Base-by-base conservation (phyloP, 92 coral and sea anemone genomes). In the Phenganax subtilis region DNA sequence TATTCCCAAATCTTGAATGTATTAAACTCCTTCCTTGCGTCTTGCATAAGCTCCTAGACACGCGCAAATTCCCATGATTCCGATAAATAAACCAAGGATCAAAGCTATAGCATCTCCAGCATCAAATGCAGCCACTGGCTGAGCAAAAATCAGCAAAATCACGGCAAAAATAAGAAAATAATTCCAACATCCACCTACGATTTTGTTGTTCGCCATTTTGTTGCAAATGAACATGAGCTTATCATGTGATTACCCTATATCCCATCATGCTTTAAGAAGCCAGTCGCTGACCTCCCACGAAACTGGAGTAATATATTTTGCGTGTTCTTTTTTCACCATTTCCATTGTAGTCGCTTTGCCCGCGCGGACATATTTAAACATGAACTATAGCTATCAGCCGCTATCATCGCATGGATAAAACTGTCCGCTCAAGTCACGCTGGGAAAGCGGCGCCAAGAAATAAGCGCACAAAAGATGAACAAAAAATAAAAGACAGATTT, bases 71-170 rank as follows among this genome's bases (percentile, higher is more conserved):
- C 96, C 94, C 99, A 96, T 96, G 79, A 92, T 90, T 30, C 99
- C 99, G 72, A 96, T 82, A 14, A 92, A 72, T n/a, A 96, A 90
- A 51, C 99, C 99, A 57, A 96, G 87, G 47, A 96, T 96, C 62
- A 96, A 91, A 12, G 99, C 99, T 77, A 93, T 89, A 51, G 96
- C 97, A 85, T 96, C 99, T 72, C 99, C 99, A 14, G 97, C 99
- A 55, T 96, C 99, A 84, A 92, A 96, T 10, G 97, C 99, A 60
- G 91, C 85, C 63, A 87, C 99, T 51, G 92, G 99, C 64, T 92
- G 92, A 30, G 90, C 84, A 76, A 96, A 86, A 53, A 86, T 77
- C 54, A 92, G 86, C 79, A 96, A 87, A 77, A 96, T 74, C 53
- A 90, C 31, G 11, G 83, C 80, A 57, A 90, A 71, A 17, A 86